Conservation (phyloP, 1,140 invertebrate species). For the Teleopsis dalmanni region DNA sequence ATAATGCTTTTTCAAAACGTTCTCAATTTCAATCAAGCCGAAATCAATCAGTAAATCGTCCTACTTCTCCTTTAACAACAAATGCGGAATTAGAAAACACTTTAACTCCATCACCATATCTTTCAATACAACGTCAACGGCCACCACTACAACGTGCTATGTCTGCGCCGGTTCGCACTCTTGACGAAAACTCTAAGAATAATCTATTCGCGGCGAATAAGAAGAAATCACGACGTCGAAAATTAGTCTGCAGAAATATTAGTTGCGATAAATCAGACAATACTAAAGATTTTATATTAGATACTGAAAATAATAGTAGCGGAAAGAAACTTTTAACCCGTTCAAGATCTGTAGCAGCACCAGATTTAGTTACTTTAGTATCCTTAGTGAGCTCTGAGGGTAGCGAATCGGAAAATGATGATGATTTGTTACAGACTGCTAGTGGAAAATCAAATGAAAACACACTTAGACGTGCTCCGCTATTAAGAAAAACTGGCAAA, state of each 20-base stretch:
- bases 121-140: conserved; percentile 34
- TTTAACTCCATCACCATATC: conserved; percentile 12
- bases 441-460: conserved; percentile 15
- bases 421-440: conserved; percentile 16
- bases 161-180: conserved; percentile 39
- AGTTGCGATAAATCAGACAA: conserved; percentile 11
- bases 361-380: conserved; percentile 39
- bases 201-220: conserved; percentile 25
- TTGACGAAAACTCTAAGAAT: conserved; percentile 34
- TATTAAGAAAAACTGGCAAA: conserved; percentile 40
- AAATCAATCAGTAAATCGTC: no score
- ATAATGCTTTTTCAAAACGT: no score
- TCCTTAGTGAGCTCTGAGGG: conserved; percentile 41
- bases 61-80: background rate
- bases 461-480: conserved; percentile 26
- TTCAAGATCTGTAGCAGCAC: conserved; percentile 29
- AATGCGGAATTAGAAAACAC: background rate
- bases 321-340: conserved; percentile 26
- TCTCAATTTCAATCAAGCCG: conserved; percentile 6
- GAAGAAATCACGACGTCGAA: conserved; percentile 33
- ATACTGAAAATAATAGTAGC: background rate
- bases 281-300: background rate
- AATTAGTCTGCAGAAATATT: conserved; percentile 26
- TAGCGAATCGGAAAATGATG: conserved; percentile 42
- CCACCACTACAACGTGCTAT: conserved; percentile 42